These are phyloP conservation scores for Eucidaris tribuloides DNA, from an alignment of 35 echinoderm and acorn worm genomes.

Conservation along the genomic window DNA sequence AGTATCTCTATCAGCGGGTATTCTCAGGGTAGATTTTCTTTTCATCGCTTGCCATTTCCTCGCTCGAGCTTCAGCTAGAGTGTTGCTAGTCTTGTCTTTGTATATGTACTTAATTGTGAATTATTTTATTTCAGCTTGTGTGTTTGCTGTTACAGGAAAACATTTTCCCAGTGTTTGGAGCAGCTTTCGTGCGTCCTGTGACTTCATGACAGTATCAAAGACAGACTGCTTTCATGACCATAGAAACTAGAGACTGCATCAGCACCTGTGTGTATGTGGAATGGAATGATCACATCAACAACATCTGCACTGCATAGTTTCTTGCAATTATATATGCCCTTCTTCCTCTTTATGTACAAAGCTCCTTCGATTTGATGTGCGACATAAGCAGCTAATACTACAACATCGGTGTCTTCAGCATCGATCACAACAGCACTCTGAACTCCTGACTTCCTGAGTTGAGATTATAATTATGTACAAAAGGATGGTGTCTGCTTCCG, in stretches of 20 bases:
- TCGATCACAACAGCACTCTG: background rate
- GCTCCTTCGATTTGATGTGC: conserved; percentile 1
- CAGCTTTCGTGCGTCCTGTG: background rate
- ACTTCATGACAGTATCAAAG: background rate
- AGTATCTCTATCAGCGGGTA: background rate
- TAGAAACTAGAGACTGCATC: background rate
- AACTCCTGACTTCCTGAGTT: background rate
- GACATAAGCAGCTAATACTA: conserved; percentile 5
- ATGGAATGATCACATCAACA: background rate
- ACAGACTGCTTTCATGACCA: background rate
- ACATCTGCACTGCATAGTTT: background rate
- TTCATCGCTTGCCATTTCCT: conserved; percentile 4
- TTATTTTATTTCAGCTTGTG: background rate
- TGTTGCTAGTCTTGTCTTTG: conserved; percentile 2
- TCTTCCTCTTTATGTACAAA: conserved; percentile 3
- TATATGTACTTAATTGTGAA: background rate
- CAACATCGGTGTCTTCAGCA: background rate
- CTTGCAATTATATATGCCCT: background rate
- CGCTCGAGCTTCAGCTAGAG: background rate
- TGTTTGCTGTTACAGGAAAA: background rate
- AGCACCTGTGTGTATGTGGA: background rate
- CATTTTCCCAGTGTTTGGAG: background rate
- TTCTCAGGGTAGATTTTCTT: background rate
- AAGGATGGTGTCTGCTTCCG: conserved; percentile 8
- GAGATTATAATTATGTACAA: background rate